Conservation (phyloP, 2,797 vertebrate genomes). For the Pampus argenteus region DNA sequence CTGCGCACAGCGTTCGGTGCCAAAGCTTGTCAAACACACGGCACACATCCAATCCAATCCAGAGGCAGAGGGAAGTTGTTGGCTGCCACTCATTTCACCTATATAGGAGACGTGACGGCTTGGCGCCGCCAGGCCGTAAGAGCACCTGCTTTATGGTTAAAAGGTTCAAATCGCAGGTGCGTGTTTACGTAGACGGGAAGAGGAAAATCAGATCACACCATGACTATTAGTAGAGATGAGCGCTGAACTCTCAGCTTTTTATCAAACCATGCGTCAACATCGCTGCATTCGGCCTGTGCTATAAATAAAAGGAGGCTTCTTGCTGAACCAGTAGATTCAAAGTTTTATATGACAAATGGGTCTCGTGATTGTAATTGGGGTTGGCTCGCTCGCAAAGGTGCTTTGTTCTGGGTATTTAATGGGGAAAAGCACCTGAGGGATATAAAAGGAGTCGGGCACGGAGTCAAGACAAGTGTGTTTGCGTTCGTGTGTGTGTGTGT, state of each 20-base stretch:
- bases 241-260: constrained; percentile 41
- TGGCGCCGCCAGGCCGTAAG: constrained; percentile 42
- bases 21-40: constrained; percentile 71
- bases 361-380: constrained; percentile 70
- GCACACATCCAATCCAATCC: constrained; percentile 65
- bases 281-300: constrained; percentile 20
- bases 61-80: constrained; percentile 36
- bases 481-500: neutral
- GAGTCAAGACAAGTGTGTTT: constrained; percentile 26
- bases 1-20: constrained; percentile 44
- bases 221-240: constrained; percentile 2
- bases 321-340: constrained; percentile 64
- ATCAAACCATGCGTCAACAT: constrained; percentile 40
- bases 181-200: neutral
- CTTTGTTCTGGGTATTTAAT: constrained; percentile 68
- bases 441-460: constrained; percentile 30
- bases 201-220: constrained; percentile 22
- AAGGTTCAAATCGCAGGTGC: constrained; percentile 21
- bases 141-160: constrained; percentile 26
- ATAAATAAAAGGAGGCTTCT: constrained; percentile 62
- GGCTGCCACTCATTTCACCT: constrained; percentile 52
- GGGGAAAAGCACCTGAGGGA: constrained; percentile 64
- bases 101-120: constrained; percentile 27
- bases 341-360: constrained; percentile 75
- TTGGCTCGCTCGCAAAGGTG: constrained; percentile 46